These are phyloP conservation scores for Vesta saturnalis DNA, from an alignment of 2,888 invertebrate species.

Conservation along the genomic window DNA sequence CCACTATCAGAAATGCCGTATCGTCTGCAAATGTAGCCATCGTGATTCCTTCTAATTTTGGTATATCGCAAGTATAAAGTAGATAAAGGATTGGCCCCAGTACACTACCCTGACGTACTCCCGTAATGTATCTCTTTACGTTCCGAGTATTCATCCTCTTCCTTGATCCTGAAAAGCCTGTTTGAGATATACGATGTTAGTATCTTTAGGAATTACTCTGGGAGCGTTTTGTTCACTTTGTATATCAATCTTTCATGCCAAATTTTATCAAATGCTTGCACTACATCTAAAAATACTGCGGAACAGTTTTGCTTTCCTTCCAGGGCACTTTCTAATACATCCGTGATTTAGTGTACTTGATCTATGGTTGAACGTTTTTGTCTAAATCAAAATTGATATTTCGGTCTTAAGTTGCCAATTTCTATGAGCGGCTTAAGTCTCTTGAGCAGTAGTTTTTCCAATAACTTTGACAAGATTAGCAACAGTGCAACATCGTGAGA, in stretches of 20 bases:
- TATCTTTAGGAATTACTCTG: conserved; percentile 21
- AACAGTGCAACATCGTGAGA: not conserved
- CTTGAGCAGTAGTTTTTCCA: too few species aligned
- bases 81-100: conserved; percentile 21
- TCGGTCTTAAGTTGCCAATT: conserved; percentile 5
- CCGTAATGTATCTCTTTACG: conserved; percentile 24
- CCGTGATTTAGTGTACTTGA: too few species aligned
- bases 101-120: conserved; percentile 28
- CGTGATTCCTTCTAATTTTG: too few species aligned
- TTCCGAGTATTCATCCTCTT: conserved; percentile 28
- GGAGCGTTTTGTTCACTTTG: conserved; percentile 14
- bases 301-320: conserved; percentile 8
- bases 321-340: too few species aligned
- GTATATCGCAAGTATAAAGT: too few species aligned
- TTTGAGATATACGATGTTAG: conserved; percentile 20
- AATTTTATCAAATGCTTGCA: conserved; percentile 5
- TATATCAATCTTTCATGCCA: conserved; percentile 6
- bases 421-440: conserved; percentile 1
- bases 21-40: too few species aligned
- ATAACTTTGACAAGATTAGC: conserved; percentile 46
- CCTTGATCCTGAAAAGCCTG: conserved; percentile 23
- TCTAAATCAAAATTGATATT: conserved; percentile 10
- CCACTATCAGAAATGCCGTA: too few species aligned
- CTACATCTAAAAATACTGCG: conserved; percentile 6
- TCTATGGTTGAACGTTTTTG: too few species aligned